Evolutionary conservation across 2,888 invertebrate species (phyloP).

Genomic region (Synanthedon formicaeformis): DNA sequence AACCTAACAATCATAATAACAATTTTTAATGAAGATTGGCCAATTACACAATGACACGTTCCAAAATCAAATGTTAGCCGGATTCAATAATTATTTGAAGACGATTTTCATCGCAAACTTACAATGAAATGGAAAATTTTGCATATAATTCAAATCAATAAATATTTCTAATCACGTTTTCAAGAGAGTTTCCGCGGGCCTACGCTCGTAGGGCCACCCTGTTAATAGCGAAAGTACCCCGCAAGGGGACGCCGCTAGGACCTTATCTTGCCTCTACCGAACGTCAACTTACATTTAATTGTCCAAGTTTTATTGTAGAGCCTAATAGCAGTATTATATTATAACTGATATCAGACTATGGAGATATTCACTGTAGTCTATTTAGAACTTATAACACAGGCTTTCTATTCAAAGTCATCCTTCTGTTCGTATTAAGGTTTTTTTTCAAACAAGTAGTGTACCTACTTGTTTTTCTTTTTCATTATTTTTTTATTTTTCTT

Average conservation of each 20-base stretch:
- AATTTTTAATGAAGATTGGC: too few relatives aligned
- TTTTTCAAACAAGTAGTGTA: too few relatives aligned
- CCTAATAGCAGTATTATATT: conserved; percentile 51
- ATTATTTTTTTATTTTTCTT: too few relatives aligned
- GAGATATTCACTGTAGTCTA: too few relatives aligned
- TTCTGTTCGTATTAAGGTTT: too few relatives aligned
- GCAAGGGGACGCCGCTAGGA: conserved; percentile 45
- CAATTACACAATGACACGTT: too few relatives aligned
- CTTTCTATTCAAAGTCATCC: background rate
- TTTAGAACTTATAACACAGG: background rate
- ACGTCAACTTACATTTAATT: conserved; percentile 62
- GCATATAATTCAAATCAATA: conserved; percentile 24
- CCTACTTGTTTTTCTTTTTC: too few relatives aligned
- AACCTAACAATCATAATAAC: too few relatives aligned
- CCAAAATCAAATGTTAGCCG: too few relatives aligned
- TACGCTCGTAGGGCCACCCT: conserved; percentile 34
- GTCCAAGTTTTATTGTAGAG: conserved; percentile 63
- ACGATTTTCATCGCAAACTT: too few relatives aligned
- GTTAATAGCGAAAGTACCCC: conserved; percentile 53
- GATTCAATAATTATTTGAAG: too few relatives aligned
- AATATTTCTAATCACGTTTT: conserved; percentile 31
- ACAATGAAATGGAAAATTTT: too few relatives aligned
- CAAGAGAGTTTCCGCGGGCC: conserved; percentile 34
- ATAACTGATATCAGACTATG: conserved; percentile 28
- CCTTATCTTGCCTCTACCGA: conserved; percentile 53